Conservation (phyloP, 2,797 vertebrate species). For the Liasis olivaceus region DNA sequence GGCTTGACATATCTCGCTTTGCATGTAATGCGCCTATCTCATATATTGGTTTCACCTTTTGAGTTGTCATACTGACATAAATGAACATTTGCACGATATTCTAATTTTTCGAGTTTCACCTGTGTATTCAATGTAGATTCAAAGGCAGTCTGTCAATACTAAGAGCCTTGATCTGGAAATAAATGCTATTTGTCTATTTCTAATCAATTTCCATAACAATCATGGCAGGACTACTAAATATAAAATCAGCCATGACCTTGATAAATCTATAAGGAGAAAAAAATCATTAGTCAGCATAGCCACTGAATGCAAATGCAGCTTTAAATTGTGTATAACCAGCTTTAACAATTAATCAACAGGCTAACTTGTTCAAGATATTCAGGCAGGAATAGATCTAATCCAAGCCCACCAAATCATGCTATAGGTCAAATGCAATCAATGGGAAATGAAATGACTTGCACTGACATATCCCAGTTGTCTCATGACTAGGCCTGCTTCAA, state of each 20-base stretch:
- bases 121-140: background rate
- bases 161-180: background rate
- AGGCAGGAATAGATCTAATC: background rate
- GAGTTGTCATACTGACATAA: no score
- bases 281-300: background rate
- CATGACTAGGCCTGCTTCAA: background rate
- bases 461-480: no score
- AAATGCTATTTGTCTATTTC: background rate
- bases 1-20: no score
- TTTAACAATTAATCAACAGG: background rate
- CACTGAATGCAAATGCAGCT: background rate
- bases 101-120: no score
- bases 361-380: background rate
- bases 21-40: no score
- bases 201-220: background rate
- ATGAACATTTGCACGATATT: no score
- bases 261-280: background rate
- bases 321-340: background rate
- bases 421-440: background rate
- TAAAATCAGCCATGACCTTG: background rate
- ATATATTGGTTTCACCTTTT: no score
- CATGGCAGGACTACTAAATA: background rate
- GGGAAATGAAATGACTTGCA: background rate
- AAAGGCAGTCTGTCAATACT: background rate
- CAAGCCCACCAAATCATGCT: background rate